Conservation (phyloP, 2,888 invertebrate genomes). For the Syritta pipiens region DNA sequence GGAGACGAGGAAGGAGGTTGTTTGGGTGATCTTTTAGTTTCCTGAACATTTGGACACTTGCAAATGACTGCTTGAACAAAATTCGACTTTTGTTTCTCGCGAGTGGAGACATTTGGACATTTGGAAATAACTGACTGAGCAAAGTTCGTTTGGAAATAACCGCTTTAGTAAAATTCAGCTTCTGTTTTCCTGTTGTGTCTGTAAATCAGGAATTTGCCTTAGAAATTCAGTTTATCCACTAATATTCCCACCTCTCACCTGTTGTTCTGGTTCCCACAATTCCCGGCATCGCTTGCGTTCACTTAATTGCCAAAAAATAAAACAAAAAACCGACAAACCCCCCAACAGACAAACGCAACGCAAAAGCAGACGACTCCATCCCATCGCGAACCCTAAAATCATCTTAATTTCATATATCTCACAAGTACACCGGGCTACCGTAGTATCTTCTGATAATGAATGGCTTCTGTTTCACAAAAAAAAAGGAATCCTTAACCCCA, state of each 20-base stretch:
- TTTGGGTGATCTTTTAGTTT: too few species aligned
- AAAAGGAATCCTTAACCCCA: slow-evolving; percentile 21
- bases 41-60: too few species aligned
- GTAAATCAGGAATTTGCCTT: too few species aligned
- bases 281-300: slow-evolving; percentile 35
- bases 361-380: neutral
- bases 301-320: slow-evolving; percentile 53
- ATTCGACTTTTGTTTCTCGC: too few species aligned
- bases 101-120: too few species aligned
- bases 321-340: slow-evolving; percentile 1
- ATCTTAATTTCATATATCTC: slow-evolving; percentile 68
- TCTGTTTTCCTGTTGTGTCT: too few species aligned
- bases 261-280: slow-evolving; percentile 49
- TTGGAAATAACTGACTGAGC: too few species aligned
- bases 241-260: slow-evolving; percentile 39
- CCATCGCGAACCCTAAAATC: slow-evolving; percentile 51
- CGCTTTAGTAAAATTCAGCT: too few species aligned
- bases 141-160: too few species aligned
- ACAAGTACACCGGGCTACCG: slow-evolving; percentile 42
- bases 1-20: too few species aligned
- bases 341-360: slow-evolving; percentile 2
- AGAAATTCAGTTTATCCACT: too few species aligned
- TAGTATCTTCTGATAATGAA: slow-evolving; percentile 60
- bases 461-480: slow-evolving; percentile 59
- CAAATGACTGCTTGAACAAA: too few species aligned